Evolutionary conservation across 1,140 invertebrate species (phyloP).

Genomic region (Homarus americanus): DNA sequence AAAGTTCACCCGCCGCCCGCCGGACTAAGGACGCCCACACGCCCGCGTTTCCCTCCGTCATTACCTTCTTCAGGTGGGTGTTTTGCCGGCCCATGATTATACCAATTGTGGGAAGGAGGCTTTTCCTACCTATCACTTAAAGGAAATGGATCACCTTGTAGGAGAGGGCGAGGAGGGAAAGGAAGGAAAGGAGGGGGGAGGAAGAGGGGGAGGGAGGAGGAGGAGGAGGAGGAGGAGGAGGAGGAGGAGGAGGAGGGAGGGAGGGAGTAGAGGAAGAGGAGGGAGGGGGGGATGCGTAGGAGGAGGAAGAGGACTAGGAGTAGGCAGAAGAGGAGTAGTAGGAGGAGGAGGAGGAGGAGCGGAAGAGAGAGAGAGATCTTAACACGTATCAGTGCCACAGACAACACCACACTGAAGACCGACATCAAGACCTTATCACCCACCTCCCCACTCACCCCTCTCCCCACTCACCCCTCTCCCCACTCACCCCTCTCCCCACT

Average conservation of each 20-base stretch:
- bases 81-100: constrained; percentile 5
- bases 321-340: not conserved
- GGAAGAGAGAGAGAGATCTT: not conserved
- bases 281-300: not conserved
- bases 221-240: not conserved
- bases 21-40: not conserved
- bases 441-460: too few relatives aligned
- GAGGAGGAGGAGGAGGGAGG: not conserved
- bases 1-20: not conserved
- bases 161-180: too few relatives aligned
- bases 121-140: not conserved
- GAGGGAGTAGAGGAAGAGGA: not conserved
- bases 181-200: not conserved
- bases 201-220: not conserved
- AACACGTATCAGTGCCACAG: not conserved
- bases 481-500: too few relatives aligned
- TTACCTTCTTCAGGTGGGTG: not conserved
- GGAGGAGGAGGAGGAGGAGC: not conserved
- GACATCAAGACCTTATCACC: too few relatives aligned
- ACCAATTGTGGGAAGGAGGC: constrained; percentile 2
- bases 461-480: too few relatives aligned
- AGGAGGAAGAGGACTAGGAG: not conserved
- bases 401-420: too few relatives aligned
- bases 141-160: not conserved
- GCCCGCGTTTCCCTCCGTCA: not conserved